Base-by-base conservation (phyloP, 2,797 vertebrate genomes). In the Coendou prehensilis region DNA sequence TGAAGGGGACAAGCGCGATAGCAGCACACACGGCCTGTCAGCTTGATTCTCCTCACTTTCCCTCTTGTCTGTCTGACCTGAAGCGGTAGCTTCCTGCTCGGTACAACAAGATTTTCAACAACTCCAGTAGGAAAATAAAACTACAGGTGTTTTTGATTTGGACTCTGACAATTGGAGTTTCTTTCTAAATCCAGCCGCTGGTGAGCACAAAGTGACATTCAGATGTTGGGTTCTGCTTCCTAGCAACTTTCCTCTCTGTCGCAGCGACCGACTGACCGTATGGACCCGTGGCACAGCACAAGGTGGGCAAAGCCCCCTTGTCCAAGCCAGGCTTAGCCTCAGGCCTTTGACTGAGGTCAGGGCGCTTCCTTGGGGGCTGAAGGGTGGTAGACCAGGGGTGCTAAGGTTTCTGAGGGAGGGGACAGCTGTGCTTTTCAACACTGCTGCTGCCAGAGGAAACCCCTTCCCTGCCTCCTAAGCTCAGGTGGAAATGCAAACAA, bases 201-300 rank as follows among this genome's bases (percentile, higher is more conserved):
- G 54, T n/a, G n/a, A 47, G 71, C 20, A 26, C 71, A 82, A 64
- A 41, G 67, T 14, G 59, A 14, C 26, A 5, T 33, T 81, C 20
- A 8, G 14, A 33, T 0, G 5, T 8, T 37, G 1, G 5, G 37
- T 26, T 71, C 41, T 57, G 78, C 87, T 79, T 23, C 22, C 89
- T 23, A 41, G 20, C 1, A 37, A 26, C 52, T 11, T 23, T 4
- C 41, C 54, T n/a, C 73, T 90, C 64, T 9, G 1, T 2, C 13
- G 28, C 41, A 6, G 1, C 0, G 23, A 82, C 8, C 22, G 3
- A 41, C 85, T 0, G 5, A 0, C 0, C 2, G 17, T 52, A 6
- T 0, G 5, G 33, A 2, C 8, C 78, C 3, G 52, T 5, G 86
- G 80, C 61, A 80, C 0, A 28, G 91, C 4, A 5, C 2, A 22